Evolutionary conservation across 2,888 invertebrate genomes (phyloP).

Genomic region (Tricholauxania praeusta): DNA sequence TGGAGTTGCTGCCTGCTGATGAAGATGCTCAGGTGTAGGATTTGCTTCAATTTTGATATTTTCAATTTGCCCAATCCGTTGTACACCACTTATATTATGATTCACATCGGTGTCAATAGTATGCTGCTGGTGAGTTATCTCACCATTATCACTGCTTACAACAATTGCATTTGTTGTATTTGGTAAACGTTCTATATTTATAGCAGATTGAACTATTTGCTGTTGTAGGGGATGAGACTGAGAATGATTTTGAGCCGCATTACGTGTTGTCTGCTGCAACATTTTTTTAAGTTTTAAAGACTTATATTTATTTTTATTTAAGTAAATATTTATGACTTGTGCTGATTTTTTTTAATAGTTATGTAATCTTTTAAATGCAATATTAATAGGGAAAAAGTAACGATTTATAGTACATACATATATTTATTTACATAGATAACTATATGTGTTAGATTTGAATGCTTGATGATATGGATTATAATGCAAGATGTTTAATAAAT

Average conservation of each 20-base stretch:
- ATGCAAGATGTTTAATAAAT: too few relatives aligned
- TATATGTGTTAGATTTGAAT: too few relatives aligned
- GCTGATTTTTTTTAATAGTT: slow-evolving; percentile 4
- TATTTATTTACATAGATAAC: too few relatives aligned
- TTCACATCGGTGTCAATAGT: slow-evolving; percentile 17
- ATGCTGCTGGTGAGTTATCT: slow-evolving; percentile 15
- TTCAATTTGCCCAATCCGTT: too few relatives aligned
- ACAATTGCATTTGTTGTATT: slow-evolving; percentile 35
- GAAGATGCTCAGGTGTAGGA: neutral
- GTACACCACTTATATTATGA: too few relatives aligned
- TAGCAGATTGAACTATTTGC: slow-evolving; percentile 16
- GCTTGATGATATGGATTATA: too few relatives aligned
- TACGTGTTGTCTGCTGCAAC: slow-evolving; percentile 5
- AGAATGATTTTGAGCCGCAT: neutral
- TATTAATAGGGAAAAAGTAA: too few relatives aligned
- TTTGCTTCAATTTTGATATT: too few relatives aligned
- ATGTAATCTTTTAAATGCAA: neutral
- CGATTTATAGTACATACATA: too few relatives aligned
- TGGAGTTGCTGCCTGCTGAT: slow-evolving; percentile 16
- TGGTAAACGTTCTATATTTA: slow-evolving; percentile 24
- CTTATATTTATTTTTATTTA: slow-evolving; percentile 6
- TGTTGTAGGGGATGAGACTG: slow-evolving; percentile 45
- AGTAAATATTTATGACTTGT: slow-evolving; percentile 10
- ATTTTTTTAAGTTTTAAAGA: neutral
- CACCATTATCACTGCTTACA: slow-evolving; percentile 1